These are phyloP conservation scores for Bucorvus abyssinicus DNA, from an alignment of 2,797 vertebrate species.

Conservation along the genomic window DNA sequence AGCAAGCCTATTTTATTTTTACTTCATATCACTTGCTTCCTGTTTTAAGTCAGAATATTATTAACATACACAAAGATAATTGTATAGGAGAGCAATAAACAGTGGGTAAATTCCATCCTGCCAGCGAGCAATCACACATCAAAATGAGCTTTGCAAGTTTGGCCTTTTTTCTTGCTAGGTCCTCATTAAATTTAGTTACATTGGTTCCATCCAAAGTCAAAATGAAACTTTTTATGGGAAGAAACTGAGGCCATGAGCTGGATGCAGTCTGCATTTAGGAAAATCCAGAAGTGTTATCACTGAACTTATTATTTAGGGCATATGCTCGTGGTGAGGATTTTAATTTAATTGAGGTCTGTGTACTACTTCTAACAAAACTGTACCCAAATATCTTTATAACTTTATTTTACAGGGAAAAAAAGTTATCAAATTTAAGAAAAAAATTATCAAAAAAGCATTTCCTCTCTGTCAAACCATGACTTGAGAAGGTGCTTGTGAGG, in stretches of 20 bases:
- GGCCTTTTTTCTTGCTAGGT: background rate
- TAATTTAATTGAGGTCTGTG: background rate
- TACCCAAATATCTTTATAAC: background rate
- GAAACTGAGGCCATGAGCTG: background rate
- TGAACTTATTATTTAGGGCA: background rate
- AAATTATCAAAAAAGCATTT: background rate
- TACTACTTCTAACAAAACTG: background rate
- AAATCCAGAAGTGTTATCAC: background rate
- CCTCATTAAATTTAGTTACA: background rate
- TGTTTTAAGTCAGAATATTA: background rate
- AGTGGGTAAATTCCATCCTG: background rate
- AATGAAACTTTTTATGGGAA: background rate
- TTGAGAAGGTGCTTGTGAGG: background rate
- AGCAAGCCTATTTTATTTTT: background rate
- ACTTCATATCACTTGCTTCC: background rate
- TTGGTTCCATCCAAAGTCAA: background rate
- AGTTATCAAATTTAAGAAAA: background rate
- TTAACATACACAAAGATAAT: background rate
- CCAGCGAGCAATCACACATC: background rate
- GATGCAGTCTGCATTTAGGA: background rate
- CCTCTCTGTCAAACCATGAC: background rate
- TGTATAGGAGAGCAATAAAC: background rate
- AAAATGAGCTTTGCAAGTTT: background rate
- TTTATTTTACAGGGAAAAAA: background rate
- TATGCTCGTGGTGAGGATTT: background rate